Base-by-base conservation (phyloP, 92 coral and sea anemone genomes). In the Diadumene lineata region DNA sequence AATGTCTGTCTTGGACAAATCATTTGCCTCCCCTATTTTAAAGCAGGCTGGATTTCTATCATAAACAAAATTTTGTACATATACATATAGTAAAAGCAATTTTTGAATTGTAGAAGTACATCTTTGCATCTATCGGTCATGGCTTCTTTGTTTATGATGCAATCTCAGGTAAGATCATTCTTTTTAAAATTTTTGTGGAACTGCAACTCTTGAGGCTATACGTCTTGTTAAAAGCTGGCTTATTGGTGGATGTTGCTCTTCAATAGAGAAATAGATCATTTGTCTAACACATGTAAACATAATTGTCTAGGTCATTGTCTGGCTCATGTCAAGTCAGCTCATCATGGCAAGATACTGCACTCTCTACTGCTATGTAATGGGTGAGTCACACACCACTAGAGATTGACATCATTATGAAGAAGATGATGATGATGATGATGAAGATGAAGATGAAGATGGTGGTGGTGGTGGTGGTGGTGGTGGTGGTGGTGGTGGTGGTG, bases 81-180 rank as follows among this genome's bases (percentile, higher is more conserved):
- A n/a, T n/a, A n/a, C n/a, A n/a, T n/a, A 62, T 62, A 11, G 33
- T 62, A 11, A 62, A 15, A 62, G 29, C 29, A 62, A 17, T 62
- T 7, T 64, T 27, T 68, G 1, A 63, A 46, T 19, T 66, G 76
- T 3, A 94, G 98, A 88, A 87, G 76, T 92, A 88, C 69, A 86
- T 94, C 44, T 85, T 94, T 79, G 96, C 98, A 28, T 92, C 97
- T 31, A 84, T 94, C 81, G 98, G 98, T 30, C 96, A 82, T 76
- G 98, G 98, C 77, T 94, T 94, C 83, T 78, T 86, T 75, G 71
- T 94, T n/a, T 94, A 80, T 73, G 98, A 94, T 80, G 83, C 92
- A 0, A 66, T 86, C 60, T 89, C 94, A 89, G 98, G 98, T 94
- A 82, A 58, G 3, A 2, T 24, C 44, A 19, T 25, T 30, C 26